These are phyloP conservation scores for Synanthedon vespiformis DNA, from an alignment of 2,888 invertebrate genomes.

Conservation along the genomic window DNA sequence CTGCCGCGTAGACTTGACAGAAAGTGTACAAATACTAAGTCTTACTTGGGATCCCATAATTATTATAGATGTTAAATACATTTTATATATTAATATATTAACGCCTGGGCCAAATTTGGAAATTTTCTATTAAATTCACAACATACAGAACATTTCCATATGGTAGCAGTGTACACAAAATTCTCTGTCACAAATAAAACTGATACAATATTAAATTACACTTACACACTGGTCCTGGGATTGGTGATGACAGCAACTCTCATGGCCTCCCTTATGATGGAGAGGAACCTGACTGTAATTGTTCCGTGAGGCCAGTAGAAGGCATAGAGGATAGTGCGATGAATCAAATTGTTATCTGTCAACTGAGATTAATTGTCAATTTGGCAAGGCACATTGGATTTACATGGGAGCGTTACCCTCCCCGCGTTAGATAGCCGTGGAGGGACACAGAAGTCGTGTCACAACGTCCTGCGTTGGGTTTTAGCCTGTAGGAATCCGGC, in stretches of 20 bases:
- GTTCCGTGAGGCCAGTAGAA: slow-evolving; percentile 75
- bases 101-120: too few species aligned
- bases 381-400: too few species aligned
- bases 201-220: not conserved
- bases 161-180: not conserved
- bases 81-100: too few species aligned
- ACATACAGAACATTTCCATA: slow-evolving; percentile 8
- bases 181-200: not conserved
- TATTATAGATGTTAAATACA: too few species aligned
- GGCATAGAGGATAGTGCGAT: slow-evolving; percentile 73
- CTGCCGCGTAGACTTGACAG: too few species aligned
- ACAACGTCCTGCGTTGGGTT: too few species aligned
- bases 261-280: slow-evolving; percentile 69
- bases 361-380: slow-evolving; percentile 19
- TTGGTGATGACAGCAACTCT: slow-evolving; percentile 75
- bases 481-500: too few species aligned
- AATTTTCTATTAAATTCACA: slow-evolving; percentile 9
- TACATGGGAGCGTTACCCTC: too few species aligned
- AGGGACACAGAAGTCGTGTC: too few species aligned
- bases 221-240: slow-evolving; percentile 70
- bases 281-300: slow-evolving; percentile 58
- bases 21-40: too few species aligned
- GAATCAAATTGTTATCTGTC: slow-evolving; percentile 70
- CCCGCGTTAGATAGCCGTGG: too few species aligned
- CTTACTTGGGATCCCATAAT: too few species aligned